A percentile compares a stretch with the other conserved stretches of the same genome.
These are phyloP conservation scores for Armadillidium nasatum DNA, from an alignment of 1,140 invertebrate genomes.

Conservation along the genomic window DNA sequence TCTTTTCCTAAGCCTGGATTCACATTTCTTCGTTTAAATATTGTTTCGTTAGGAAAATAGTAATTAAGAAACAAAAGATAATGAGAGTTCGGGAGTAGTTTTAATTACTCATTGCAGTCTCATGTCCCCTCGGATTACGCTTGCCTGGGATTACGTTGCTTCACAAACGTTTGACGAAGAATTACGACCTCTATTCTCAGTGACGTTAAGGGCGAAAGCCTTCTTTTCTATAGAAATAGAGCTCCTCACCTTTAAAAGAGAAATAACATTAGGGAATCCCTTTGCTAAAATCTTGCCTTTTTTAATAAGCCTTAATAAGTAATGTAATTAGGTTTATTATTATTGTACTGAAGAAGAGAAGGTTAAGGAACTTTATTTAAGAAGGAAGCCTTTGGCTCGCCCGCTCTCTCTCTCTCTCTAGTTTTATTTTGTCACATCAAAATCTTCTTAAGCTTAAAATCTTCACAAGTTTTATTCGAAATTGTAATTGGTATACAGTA, in stretches of 20 bases:
- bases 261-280: neutral
- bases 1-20: neutral
- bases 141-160: too few relatives aligned
- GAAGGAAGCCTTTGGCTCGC: neutral
- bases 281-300: neutral
- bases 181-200: neutral
- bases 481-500: neutral
- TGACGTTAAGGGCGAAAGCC: neutral
- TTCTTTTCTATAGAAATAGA: neutral
- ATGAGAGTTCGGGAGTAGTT: slow-evolving; percentile 3
- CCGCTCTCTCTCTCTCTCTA: too few relatives aligned
- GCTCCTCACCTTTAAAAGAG: neutral
- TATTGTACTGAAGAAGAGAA: neutral
- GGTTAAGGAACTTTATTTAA: neutral
- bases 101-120: slow-evolving; percentile 8
- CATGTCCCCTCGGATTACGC: neutral
- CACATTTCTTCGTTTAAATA: neutral
- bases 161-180: neutral
- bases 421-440: neutral
- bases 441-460: neutral
- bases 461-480: neutral
- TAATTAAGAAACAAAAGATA: slow-evolving; percentile 12
- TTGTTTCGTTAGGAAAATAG: slow-evolving; percentile 6
- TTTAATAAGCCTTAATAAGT: slow-evolving; percentile 10
- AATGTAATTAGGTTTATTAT: slow-evolving; percentile 10